phyloP scores from a whole-genome alignment of 2,113 vertebrate species.

The Plecturocebus donacophilus region DNA sequence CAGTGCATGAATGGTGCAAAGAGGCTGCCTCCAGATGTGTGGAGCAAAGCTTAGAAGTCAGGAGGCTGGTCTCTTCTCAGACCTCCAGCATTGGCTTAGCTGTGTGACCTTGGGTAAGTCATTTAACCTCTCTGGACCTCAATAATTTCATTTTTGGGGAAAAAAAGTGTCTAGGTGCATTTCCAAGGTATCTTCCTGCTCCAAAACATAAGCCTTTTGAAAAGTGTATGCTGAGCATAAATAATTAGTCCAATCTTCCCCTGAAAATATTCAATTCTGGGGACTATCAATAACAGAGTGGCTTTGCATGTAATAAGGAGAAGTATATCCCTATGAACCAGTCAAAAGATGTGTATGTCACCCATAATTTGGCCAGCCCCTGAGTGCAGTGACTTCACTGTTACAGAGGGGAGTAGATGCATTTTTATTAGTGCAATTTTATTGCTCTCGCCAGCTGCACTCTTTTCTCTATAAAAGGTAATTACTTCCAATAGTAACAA shows the following conservation, averaged over 20 bases:
- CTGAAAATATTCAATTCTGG: constrained; percentile 73
- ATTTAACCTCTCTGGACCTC: not conserved
- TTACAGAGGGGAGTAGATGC: constrained; percentile 81
- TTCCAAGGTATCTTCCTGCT: constrained; percentile 17
- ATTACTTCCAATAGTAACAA: constrained; percentile 99
- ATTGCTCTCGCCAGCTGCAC: constrained; percentile 98
- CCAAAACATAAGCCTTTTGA: not conserved
- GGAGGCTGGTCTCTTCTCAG: not conserved
- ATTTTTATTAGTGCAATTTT: constrained; percentile 91
- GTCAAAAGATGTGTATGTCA: constrained; percentile 86
- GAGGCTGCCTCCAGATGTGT: not conserved
- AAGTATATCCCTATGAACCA: constrained; percentile 87
- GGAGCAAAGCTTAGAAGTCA: not conserved
- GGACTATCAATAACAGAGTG: constrained; percentile 72
- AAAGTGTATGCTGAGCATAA: constrained; percentile 35
- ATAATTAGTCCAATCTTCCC: constrained; percentile 70
- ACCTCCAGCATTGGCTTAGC: not conserved
- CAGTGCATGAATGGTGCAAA: not conserved
- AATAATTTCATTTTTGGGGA: not conserved
- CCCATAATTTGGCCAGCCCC: constrained; percentile 88
- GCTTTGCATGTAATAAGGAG: constrained; percentile 82
- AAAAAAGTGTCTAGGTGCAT: not conserved
- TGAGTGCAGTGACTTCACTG: constrained; percentile 82
- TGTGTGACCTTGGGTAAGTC: constrained; percentile 43
- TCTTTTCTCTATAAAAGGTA: constrained; percentile 99